Evolutionary conservation across 2,797 vertebrate genomes (phyloP).

Genomic region (Hydrolagus colliei): DNA sequence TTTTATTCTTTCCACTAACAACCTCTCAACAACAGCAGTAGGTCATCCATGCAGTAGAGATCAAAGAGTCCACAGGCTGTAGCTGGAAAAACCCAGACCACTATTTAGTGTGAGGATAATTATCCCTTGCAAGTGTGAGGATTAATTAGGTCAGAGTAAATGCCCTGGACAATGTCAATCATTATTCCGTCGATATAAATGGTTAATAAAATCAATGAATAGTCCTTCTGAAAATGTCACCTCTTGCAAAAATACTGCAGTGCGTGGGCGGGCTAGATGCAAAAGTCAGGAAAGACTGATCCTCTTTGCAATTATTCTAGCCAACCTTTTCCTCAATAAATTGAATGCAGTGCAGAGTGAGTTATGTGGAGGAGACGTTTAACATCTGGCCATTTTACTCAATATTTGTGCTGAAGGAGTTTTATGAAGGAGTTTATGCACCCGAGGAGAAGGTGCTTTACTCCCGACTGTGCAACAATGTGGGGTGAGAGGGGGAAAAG

Average conservation of each 20-base stretch:
- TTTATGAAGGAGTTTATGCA: too few relatives aligned
- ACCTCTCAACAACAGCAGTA: background rate
- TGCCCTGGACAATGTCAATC: background rate
- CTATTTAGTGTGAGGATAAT: background rate
- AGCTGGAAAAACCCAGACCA: background rate
- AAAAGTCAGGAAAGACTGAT: background rate
- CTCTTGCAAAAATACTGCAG: background rate
- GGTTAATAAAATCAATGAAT: background rate
- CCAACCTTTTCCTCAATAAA: too few relatives aligned
- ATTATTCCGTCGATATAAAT: conserved; percentile 13
- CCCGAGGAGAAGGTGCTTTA: too few relatives aligned
- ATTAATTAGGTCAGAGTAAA: background rate
- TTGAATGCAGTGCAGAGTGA: too few relatives aligned
- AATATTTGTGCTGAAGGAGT: too few relatives aligned
- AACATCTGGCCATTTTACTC: too few relatives aligned
- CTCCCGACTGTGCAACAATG: too few relatives aligned
- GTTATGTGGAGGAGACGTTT: too few relatives aligned
- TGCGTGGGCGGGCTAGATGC: too few relatives aligned
- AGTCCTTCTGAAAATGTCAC: background rate
- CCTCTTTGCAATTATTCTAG: too few relatives aligned
- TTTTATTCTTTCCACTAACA: background rate
- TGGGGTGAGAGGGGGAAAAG: too few relatives aligned
- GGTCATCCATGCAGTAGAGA: background rate
- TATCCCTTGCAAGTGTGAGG: background rate
- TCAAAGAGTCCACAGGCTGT: background rate